These are phyloP conservation scores for Chloroceryle aenea DNA, from an alignment of 2,113 vertebrate species.

Conservation along the genomic window DNA sequence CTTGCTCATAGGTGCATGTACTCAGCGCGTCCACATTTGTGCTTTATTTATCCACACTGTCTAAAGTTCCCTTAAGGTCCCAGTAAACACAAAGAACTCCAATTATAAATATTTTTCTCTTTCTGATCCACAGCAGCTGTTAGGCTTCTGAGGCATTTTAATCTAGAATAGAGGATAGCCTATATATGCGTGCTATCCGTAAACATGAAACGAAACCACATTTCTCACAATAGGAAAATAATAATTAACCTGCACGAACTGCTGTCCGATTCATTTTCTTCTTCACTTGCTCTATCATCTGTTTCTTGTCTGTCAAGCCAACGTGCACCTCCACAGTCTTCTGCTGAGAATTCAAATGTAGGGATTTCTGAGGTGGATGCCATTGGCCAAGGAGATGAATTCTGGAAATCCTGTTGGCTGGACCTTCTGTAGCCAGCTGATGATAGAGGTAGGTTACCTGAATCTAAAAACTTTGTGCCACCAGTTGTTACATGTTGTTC, in stretches of 20 bases:
- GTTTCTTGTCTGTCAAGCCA: conserved; percentile 77
- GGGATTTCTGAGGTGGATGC: conserved; percentile 85
- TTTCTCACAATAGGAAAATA: conserved; percentile 69
- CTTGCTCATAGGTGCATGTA: background rate
- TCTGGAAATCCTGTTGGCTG: conserved; percentile 90
- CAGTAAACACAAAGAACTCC: background rate
- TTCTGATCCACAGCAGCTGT: background rate
- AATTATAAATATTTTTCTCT: background rate
- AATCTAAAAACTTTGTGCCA: conserved; percentile 87
- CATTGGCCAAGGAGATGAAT: conserved; percentile 86
- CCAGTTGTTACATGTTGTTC: conserved; percentile 76
- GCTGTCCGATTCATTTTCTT: conserved; percentile 90
- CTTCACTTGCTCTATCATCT: conserved; percentile 81
- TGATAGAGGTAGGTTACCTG: conserved; percentile 77
- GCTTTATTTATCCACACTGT: background rate
- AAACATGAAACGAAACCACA: background rate
- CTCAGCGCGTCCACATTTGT: background rate
- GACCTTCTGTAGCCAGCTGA: conserved; percentile 83
- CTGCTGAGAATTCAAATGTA: conserved; percentile 80
- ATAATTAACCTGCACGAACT: conserved; percentile 92
- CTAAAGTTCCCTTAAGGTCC: background rate
- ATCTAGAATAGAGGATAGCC: background rate
- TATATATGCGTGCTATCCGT: background rate
- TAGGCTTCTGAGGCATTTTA: conserved; percentile 2
- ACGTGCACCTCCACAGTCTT: conserved; percentile 74